Conservation (phyloP, 1,140 invertebrate genomes). For the Aphaenogaster rudis region DNA sequence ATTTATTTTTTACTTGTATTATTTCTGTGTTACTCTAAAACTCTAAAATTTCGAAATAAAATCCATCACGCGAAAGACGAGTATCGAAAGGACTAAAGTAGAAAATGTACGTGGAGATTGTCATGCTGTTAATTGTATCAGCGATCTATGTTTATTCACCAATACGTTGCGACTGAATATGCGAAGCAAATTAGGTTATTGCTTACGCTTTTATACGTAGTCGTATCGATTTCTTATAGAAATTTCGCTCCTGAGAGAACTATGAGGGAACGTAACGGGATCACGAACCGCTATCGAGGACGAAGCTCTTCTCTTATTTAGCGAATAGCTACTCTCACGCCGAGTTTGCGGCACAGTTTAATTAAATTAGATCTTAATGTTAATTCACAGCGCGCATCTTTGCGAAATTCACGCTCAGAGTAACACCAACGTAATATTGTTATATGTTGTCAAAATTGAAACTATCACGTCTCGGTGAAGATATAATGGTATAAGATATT, state of each 20-base stretch:
- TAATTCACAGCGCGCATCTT: constrained; percentile 49
- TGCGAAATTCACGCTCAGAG: constrained; percentile 47
- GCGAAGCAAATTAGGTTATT: constrained; percentile 26
- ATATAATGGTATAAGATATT: constrained; percentile 16
- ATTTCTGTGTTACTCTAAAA: neutral
- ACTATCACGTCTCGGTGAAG: neutral
- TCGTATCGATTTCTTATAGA: constrained; percentile 31
- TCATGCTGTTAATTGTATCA: neutral
- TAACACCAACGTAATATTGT: constrained; percentile 30
- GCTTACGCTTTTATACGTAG: constrained; percentile 11
- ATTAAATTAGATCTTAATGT: constrained; percentile 57
- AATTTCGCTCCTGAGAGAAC: constrained; percentile 32
- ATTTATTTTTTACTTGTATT: neutral
- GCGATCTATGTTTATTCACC: neutral
- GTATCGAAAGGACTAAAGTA: neutral
- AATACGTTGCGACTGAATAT: neutral
- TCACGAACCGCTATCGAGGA: constrained; percentile 30
- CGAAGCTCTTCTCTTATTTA: constrained; percentile 47
- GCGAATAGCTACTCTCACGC: constrained; percentile 41
- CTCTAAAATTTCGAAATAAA: neutral
- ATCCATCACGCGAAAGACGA: neutral
- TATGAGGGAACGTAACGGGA: constrained; percentile 20
- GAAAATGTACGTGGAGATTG: neutral
- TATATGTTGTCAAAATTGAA: constrained; percentile 32
- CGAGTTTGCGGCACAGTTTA: constrained; percentile 55